Conservation (phyloP, 2,888 invertebrate species). For the Drosophila neoperkinsi region DNA sequence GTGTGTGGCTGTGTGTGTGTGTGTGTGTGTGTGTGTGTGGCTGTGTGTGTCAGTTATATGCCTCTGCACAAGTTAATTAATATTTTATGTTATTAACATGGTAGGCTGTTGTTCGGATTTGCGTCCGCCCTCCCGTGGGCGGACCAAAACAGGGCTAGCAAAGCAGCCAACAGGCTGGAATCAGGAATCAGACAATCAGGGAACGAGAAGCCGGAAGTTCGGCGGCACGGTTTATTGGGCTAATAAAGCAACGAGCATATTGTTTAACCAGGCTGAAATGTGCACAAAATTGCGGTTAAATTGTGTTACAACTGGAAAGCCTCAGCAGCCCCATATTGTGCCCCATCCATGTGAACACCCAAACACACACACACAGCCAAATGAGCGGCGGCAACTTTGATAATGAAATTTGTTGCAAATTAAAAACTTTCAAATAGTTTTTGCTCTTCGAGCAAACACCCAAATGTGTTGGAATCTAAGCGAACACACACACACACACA, state of each 20-base stretch:
- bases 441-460: slow-evolving; percentile 12
- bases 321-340: slow-evolving; percentile 5
- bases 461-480: background rate
- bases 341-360: slow-evolving; percentile 26
- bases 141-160: slow-evolving; percentile 5
- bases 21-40: slow-evolving; percentile 5
- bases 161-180: slow-evolving; percentile 2
- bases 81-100: slow-evolving; percentile 76
- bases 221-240: slow-evolving; percentile 56
- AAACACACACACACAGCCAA: slow-evolving; percentile 4
- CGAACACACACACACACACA: background rate
- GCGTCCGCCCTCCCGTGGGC: slow-evolving; percentile 24
- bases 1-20: background rate
- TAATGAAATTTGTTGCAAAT: slow-evolving; percentile 53
- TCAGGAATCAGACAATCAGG: background rate
- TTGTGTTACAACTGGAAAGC: slow-evolving; percentile 38
- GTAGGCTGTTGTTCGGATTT: slow-evolving; percentile 54
- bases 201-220: background rate
- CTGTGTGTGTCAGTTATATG: slow-evolving; percentile 4
- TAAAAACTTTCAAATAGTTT: slow-evolving; percentile 51
- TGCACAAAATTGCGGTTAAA: slow-evolving; percentile 61
- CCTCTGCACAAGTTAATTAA: slow-evolving; percentile 67
- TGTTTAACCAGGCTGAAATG: slow-evolving; percentile 74
- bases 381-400: slow-evolving; percentile 32
- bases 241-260: slow-evolving; percentile 65